Conservation (phyloP, 2,797 vertebrate species). For the Aphelocoma californica region DNA sequence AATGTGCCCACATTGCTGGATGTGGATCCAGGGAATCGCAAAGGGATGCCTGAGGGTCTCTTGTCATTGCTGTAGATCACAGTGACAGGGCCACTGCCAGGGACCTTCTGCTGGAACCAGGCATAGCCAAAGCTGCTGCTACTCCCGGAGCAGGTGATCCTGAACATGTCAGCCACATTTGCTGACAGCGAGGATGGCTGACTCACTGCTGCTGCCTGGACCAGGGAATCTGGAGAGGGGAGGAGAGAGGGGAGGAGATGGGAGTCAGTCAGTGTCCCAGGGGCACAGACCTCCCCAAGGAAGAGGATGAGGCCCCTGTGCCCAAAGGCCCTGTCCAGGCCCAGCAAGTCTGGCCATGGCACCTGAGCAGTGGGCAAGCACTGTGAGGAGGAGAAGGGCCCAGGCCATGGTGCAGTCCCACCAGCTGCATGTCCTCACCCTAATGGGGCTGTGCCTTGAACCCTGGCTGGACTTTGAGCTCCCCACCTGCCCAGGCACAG, state of each 20-base stretch:
- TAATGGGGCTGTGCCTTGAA: too few relatives aligned
- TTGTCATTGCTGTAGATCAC: fast-evolving
- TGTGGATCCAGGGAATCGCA: neutral
- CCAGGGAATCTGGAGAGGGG: neutral
- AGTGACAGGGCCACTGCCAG: neutral
- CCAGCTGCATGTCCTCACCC: too few relatives aligned
- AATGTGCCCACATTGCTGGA: fast-evolving
- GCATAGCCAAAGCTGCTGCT: too few relatives aligned
- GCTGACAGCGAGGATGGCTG: fast-evolving
- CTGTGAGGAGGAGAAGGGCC: too few relatives aligned
- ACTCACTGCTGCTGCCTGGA: neutral
- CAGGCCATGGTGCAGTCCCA: too few relatives aligned
- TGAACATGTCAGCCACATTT: fast-evolving
- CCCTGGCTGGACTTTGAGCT: too few relatives aligned
- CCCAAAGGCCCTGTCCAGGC: too few relatives aligned
- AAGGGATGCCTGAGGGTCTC: neutral
- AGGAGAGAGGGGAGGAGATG: too few relatives aligned
- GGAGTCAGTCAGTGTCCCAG: neutral
- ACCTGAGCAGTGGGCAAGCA: too few relatives aligned
- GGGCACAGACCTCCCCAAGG: neutral
- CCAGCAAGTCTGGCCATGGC: too few relatives aligned
- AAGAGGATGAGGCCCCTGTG: too few relatives aligned
- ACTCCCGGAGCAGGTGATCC: neutral
- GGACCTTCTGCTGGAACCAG: neutral
- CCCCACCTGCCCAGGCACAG: too few relatives aligned